Evolutionary conservation across 2,797 vertebrate genomes (phyloP), one percentile per base, ranked within the genome.

Genomic region (Sebastes diploproa): DNA sequence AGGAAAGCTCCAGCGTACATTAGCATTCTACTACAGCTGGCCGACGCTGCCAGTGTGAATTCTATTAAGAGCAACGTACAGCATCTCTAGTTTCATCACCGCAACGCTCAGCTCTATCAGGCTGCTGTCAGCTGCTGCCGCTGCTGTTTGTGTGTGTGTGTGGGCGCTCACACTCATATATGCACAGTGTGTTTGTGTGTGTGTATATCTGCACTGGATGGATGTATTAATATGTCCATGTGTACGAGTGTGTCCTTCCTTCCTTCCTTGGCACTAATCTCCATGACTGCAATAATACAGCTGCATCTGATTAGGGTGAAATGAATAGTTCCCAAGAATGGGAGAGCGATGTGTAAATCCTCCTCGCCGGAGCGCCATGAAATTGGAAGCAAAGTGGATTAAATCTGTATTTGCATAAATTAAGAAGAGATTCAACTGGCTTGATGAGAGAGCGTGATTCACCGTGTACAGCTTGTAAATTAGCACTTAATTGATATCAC

Each of bases 71-170:
- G 82, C 60, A 73, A 67, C 18, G 65, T 72, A 73, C 79, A 69
- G 85, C 85, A 88, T 88, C 90, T 92, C 85, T 83, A 56, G 90
- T 89, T 92, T 89, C 88, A 84, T 88, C 91, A 64, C 86, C 78
- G 85, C 86, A 58, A 50, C 59, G 50, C 80, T 90, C 77, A 29
- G 72, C 83, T 63, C 77, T 82, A 86, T 82, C 84, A 72, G 72
- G 55, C 82, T 74, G 68, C 82, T 2, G 72, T 94, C 91, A 92
- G 93, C 90, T 93, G 91, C 84, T 83, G 68, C 34, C 2, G 7
- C 16, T 30, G 25, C 12, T 25, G 55, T 23, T 64, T 38, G 38
- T 65, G 63, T 65, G 62, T 64, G 34, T 64, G 34, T 64, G n/a
- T 42, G 59, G 12, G 56, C 27, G 58, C 27, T 27, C 23, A 27